phyloP scores from a whole-genome alignment of 2,888 invertebrate species.

The Neocrepidodera transversa region DNA sequence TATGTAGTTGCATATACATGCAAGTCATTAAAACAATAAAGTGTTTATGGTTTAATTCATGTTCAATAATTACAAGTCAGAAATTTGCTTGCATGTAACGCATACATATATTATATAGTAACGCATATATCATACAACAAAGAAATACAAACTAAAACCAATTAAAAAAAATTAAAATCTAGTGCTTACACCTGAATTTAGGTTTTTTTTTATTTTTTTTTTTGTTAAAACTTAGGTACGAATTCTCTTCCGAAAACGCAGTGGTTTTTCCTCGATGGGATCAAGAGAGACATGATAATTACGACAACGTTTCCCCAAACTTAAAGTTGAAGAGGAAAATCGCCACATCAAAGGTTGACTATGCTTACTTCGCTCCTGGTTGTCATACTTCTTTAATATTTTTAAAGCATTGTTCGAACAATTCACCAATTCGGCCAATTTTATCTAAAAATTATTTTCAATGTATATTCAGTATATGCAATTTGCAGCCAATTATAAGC shows the following conservation, averaged over 20 bases:
- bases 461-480: too few relatives aligned
- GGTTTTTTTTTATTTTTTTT: background rate
- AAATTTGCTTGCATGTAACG: constrained; percentile 8
- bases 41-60: background rate
- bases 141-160: constrained; percentile 8
- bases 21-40: constrained; percentile 1
- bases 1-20: constrained; percentile 1
- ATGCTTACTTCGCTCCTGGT: constrained; percentile 70
- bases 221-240: constrained; percentile 15
- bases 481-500: too few relatives aligned
- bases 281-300: constrained; percentile 37
- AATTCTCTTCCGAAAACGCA: constrained; percentile 18
- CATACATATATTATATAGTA: too few relatives aligned
- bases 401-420: constrained; percentile 70
- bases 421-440: constrained; percentile 67
- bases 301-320: constrained; percentile 33
- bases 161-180: background rate
- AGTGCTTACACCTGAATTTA: constrained; percentile 16
- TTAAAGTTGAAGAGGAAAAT: constrained; percentile 74
- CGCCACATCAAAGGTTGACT: constrained; percentile 80
- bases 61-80: too few relatives aligned
- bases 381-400: constrained; percentile 76
- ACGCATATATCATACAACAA: constrained; percentile 3
- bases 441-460: constrained; percentile 43
- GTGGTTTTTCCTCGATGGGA: constrained; percentile 40